These are phyloP conservation scores for Anodontia alba DNA, from an alignment of 2,888 invertebrate species.

Conservation along the genomic window DNA sequence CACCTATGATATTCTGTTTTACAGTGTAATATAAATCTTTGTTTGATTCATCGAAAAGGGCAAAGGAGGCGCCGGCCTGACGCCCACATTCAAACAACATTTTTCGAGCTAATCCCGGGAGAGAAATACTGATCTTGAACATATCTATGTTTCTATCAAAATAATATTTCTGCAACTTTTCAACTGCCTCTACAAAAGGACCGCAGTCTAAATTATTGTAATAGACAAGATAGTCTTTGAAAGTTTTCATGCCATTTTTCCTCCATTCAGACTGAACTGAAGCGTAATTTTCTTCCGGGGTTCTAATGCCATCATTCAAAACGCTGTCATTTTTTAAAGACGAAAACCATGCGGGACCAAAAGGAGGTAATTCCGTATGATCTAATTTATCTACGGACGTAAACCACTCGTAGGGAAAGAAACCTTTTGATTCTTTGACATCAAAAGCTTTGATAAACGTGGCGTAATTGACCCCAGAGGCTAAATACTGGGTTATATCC, in stretches of 20 bases:
- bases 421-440: not conserved
- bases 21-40: constrained; percentile 27
- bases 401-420: constrained; percentile 25
- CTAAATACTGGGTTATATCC: constrained; percentile 11
- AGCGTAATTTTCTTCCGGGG: not conserved
- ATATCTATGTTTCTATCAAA: constrained; percentile 44
- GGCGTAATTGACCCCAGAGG: constrained; percentile 3
- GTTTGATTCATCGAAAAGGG: constrained; percentile 24
- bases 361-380: constrained; percentile 5
- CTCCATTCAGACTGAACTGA: constrained; percentile 18
- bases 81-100: constrained; percentile 32
- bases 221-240: constrained; percentile 37
- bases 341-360: not conserved
- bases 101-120: constrained; percentile 41
- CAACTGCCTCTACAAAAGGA: constrained; percentile 32
- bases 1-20: constrained; percentile 33
- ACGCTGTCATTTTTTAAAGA: not conserved
- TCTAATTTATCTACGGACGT: not conserved
- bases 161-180: too few species aligned
- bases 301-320: not conserved
- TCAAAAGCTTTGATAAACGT: constrained; percentile 12
- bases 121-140: constrained; percentile 36
- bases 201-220: too few species aligned
- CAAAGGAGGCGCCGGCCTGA: constrained; percentile 16
- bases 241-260: constrained; percentile 29